Conservation (phyloP, 2,797 vertebrate species). For the Sciurus vulgaris region DNA sequence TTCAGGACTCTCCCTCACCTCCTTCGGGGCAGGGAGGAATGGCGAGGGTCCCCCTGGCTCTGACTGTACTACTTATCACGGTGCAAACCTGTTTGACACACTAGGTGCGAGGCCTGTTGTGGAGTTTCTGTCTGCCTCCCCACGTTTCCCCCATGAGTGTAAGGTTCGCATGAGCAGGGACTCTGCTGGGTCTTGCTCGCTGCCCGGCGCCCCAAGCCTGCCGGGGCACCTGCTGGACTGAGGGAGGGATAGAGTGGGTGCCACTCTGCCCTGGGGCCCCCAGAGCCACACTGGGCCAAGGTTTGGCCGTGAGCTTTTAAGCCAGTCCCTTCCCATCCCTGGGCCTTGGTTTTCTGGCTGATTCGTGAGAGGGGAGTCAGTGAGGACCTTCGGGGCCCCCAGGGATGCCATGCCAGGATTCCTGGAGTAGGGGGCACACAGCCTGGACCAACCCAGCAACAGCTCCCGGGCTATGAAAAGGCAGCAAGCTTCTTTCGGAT, state of each 20-base stretch:
- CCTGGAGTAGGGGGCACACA: rapidly evolving
- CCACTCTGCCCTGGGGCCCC: neutral
- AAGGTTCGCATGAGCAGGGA: neutral
- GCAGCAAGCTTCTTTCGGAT: neutral
- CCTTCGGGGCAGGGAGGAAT: neutral
- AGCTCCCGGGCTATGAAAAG: neutral
- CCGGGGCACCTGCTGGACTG: neutral
- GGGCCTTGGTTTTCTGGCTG: neutral
- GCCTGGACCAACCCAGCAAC: neutral
- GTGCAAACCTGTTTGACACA: neutral
- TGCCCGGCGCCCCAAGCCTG: neutral
- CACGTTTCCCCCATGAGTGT: neutral
- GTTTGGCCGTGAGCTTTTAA: neutral
- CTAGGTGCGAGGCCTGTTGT: neutral
- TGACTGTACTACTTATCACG: neutral
- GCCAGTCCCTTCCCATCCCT: neutral
- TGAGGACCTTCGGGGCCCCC: neutral
- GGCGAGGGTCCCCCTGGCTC: neutral
- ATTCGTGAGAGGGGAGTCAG: neutral
- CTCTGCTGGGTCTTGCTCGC: neutral
- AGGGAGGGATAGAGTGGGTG: neutral
- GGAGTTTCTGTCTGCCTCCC: neutral
- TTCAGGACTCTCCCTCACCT: neutral
- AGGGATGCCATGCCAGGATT: neutral
- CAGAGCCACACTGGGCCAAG: neutral